A percentile compares a stretch with the other conserved stretches of the same genome.
Evolutionary conservation across 2,113 vertebrate species (phyloP).

Genomic region (Mastomys coucha): DNA sequence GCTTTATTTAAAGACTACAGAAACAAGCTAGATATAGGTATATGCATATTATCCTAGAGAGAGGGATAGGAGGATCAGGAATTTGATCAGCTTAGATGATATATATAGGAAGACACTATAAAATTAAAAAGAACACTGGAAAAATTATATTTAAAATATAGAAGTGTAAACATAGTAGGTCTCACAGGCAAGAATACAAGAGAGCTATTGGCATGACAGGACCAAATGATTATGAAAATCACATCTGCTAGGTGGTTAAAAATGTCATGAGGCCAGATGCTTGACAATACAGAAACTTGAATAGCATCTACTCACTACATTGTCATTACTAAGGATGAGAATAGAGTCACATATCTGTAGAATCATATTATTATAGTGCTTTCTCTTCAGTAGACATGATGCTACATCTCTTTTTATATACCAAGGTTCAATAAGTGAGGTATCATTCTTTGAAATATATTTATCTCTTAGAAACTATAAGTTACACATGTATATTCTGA

Average conservation of each 20-base stretch:
- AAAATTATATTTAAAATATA: neutral
- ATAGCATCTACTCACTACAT: neutral
- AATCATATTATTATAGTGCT: neutral
- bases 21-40: neutral
- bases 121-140: neutral
- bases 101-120: too few relatives aligned
- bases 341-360: neutral
- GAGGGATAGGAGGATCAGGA: neutral
- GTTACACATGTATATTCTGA: neutral
- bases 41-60: neutral
- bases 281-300: neutral
- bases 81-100: too few relatives aligned
- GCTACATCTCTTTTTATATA: neutral
- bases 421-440: conserved; percentile 3
- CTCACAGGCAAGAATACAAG: neutral
- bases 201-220: neutral
- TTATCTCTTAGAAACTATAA: neutral
- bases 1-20: conserved; percentile 7
- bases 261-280: neutral
- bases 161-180: neutral
- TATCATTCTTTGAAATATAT: neutral
- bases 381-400: neutral
- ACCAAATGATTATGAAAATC: neutral
- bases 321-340: neutral
- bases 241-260: neutral